Percentiles rank a stretch among this genome's conserved stretches.
Evolutionary conservation across 2,113 vertebrate species (phyloP).

Genomic region (Lophius piscatorius): DNA sequence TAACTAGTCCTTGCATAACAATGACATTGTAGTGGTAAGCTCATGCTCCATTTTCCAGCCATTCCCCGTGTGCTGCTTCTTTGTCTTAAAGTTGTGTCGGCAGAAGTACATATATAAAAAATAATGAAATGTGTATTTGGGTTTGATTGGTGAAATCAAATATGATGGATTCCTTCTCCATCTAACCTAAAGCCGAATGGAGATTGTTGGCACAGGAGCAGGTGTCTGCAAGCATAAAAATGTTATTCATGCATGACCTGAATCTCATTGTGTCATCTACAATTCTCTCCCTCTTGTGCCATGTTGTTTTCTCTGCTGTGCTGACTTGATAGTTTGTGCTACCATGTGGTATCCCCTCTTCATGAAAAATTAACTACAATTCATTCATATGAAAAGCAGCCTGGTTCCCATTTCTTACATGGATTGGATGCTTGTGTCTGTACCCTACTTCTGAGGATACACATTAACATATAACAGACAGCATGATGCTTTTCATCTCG

Average conservation of each 20-base stretch:
- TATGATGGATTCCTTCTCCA: conserved; percentile 48
- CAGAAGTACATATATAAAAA: conserved; percentile 14
- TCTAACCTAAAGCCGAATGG: conserved; percentile 45
- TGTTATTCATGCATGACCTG: conserved; percentile 71
- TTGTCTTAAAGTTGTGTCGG: conserved; percentile 10
- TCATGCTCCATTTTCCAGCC: conserved; percentile 18
- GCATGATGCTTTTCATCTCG: conserved; percentile 45
- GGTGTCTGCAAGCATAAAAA: conserved; percentile 67
- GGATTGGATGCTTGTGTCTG: conserved; percentile 50
- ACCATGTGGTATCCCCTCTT: conserved; percentile 59
- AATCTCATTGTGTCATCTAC: conserved; percentile 72
- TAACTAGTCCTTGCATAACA: conserved; percentile 38
- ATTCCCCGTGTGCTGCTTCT: conserved; percentile 16
- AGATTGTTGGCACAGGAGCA: conserved; percentile 65
- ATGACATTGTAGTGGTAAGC: conserved; percentile 22
- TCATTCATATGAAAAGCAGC: conserved; percentile 72
- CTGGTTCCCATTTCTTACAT: conserved; percentile 50
- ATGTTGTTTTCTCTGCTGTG: conserved; percentile 36
- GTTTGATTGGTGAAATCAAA: conserved; percentile 42
- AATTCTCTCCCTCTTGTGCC: conserved; percentile 13
- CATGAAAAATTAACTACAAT: conserved; percentile 71
- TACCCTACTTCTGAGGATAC: conserved; percentile 49
- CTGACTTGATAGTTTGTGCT: conserved; percentile 51
- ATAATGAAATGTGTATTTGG: conserved; percentile 48
- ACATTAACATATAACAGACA: conserved; percentile 41